Conservation (phyloP, 2,888 invertebrate genomes). For the Prosopocoilus inquinatus region DNA sequence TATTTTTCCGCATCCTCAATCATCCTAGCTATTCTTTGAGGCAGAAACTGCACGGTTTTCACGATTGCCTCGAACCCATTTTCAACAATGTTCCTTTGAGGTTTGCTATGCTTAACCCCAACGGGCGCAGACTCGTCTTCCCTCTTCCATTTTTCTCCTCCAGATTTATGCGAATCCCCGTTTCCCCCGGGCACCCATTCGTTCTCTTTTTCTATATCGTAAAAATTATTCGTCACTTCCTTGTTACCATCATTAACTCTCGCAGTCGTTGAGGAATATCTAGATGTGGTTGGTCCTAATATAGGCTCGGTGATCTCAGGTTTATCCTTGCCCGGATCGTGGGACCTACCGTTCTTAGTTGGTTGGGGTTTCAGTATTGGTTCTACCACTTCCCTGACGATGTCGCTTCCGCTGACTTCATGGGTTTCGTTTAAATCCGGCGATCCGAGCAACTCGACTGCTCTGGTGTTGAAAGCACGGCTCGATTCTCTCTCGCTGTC, state of each 20-base stretch:
- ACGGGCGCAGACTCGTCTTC: constrained; percentile 38
- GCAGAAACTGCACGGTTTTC: constrained; percentile 74
- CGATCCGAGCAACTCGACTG: constrained; percentile 29
- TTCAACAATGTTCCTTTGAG: constrained; percentile 25
- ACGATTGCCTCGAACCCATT: constrained; percentile 44
- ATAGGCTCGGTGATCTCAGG: constrained; percentile 68
- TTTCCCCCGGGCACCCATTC: constrained; percentile 25
- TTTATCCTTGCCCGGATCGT: constrained; percentile 46
- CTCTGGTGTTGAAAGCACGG: constrained; percentile 56
- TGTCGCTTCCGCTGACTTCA: constrained; percentile 19
- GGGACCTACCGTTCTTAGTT: constrained; percentile 55
- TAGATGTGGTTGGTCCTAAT: constrained; percentile 48
- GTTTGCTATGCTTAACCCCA: constrained; percentile 10
- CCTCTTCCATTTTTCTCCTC: constrained; percentile 44
- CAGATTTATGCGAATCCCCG: constrained; percentile 11
- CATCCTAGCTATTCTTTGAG: constrained; percentile 73
- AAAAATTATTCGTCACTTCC: constrained; percentile 39
- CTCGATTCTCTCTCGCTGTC: constrained; percentile 56
- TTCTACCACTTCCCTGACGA: constrained; percentile 67
- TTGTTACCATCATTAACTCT: constrained; percentile 10
- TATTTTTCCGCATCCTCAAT: constrained; percentile 80
- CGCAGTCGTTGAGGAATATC: constrained; percentile 8
- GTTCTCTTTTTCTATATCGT: constrained; percentile 46
- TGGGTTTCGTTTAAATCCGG: constrained; percentile 8
- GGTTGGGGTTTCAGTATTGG: constrained; percentile 67